Base-by-base conservation (phyloP, 2,113 vertebrate species). In the Taurulus bubalis region DNA sequence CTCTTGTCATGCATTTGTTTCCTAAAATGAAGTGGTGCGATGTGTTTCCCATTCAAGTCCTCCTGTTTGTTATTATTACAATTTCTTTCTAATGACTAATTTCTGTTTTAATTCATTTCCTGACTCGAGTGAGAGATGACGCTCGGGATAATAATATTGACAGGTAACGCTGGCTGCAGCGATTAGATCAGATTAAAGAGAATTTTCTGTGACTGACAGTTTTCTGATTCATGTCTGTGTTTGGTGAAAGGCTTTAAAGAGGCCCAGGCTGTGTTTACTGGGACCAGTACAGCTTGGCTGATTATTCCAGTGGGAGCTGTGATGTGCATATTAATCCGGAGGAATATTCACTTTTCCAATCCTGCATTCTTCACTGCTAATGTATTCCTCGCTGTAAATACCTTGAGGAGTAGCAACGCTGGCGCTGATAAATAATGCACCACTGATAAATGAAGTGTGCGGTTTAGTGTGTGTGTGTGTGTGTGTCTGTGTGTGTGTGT, bases 341-440 rank as follows among this genome's bases (percentile, higher is more conserved):
- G 10, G 82, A 91, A 89, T 91, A 91, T 92, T 90, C 73, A 89
- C 83, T 81, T 82, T 74, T 71, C 66, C 72, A 71, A 59, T 87
- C 58, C 69, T 75, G 83, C 80, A 88, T 91, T 91, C 75, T 84
- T 91, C 77, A 86, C 71, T 66, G 60, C 78, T 87, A 89, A 91
- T 91, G 82, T 85, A 84, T 92, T 91, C 82, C 84, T 77, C 60
- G 82, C 75, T 88, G 89, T 88, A 89, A 92, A 89, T 90, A 89
- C 89, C 89, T 89, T 68, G 81, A 90, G 90, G 82, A 92, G 75
- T 66, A 85, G 85, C 80, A 78, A 77, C 60, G 49, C 75, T 80
- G 80, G 77, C 42, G 68, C 85, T 86, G 82, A 91, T 93, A 87
- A 89, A 93, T 93, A 90, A 94, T 93, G 80, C 80, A 94, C 74